Percentiles rank a stretch among this genome's conserved stretches.
These are phyloP conservation scores for Heterohyrax brucei DNA, from an alignment of 2,797 vertebrate genomes.

Conservation along the genomic window DNA sequence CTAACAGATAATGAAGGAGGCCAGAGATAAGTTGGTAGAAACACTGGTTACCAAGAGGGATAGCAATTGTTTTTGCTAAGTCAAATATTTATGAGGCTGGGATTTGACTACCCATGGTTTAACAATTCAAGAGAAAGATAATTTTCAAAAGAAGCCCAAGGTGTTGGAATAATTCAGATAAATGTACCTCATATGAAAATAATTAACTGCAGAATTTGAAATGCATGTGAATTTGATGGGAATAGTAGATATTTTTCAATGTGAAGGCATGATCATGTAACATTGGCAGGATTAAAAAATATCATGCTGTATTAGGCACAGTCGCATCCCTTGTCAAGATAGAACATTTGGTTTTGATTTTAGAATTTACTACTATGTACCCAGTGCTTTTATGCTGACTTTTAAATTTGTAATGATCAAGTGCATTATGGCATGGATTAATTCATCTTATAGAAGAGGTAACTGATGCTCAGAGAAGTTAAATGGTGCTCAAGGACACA, in stretches of 20 bases:
- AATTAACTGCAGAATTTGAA: slow-evolving; percentile 73
- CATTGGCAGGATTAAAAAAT: slow-evolving; percentile 64
- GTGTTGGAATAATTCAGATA: slow-evolving; percentile 75
- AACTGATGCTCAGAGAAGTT: slow-evolving; percentile 38
- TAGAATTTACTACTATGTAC: background rate
- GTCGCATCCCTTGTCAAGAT: slow-evolving; percentile 18
- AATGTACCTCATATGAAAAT: slow-evolving; percentile 69
- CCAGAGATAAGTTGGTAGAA: slow-evolving; percentile 73
- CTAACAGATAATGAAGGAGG: slow-evolving; percentile 82
- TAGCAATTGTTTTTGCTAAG: slow-evolving; percentile 73
- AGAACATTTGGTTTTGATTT: slow-evolving; percentile 66
- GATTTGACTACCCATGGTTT: slow-evolving; percentile 80
- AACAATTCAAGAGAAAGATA: slow-evolving; percentile 74
- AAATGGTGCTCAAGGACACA: background rate
- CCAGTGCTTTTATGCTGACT: slow-evolving; percentile 42
- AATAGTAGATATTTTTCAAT: slow-evolving; percentile 66
- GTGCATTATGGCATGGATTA: background rate
- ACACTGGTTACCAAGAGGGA: slow-evolving; percentile 70
- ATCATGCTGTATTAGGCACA: slow-evolving; percentile 63
- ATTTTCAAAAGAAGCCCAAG: slow-evolving; percentile 71
- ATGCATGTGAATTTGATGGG: slow-evolving; percentile 63
- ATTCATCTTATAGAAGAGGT: slow-evolving; percentile 45
- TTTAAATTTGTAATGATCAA: slow-evolving; percentile 49
- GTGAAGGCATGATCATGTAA: slow-evolving; percentile 53
- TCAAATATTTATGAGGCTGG: slow-evolving; percentile 85